Evolutionary conservation across 2,797 vertebrate species (phyloP), one percentile per base, ranked within the genome.

Genomic region (Sibirionetta formosa): DNA sequence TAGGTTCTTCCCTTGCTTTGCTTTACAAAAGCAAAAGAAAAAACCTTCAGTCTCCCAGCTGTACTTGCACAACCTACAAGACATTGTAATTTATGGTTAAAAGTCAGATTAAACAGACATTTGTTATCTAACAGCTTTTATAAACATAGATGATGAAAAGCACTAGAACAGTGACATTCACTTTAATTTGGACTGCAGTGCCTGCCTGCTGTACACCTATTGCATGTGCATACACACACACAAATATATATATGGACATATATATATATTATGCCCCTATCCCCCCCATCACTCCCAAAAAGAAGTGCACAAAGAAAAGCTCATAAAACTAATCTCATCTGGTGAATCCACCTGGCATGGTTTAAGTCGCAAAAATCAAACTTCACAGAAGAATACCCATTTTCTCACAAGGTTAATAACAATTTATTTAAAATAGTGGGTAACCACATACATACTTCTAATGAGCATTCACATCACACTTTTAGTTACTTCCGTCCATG

Each of bases 401-500:
- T 93, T 78, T 64, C 31, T 72, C 57, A 20, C 40, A 31, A 63
- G 3, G 22, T 56, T 86, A 81, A 42, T 1, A 81, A 46, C 46
- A 46, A 46, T 42, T 20, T 19, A 22, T 29, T 65, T 88, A 60
- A 33, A 54, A 36, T 20, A 66, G 27, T 2, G 2, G 23, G 18
- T 58, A 89, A 56, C 12, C 5, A 51, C 14, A 44, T 0, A 1
- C 9, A 76, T 9, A 27, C 22, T 82, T 80, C 16, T 26, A 48
- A 53, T 5, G 17, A 70, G 70, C 3, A 42, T 18, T 44, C 27
- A 18, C 8, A 11, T 48, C n/a, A 35, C 0, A 0, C 3, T 58
- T 93, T 53, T 8, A 71, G 35, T 60, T 61, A 50, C 13, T 57
- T 29, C 11, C 4, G 22, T 56, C 72, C 16, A 50, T 13, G 9